Conservation (phyloP, 2,797 vertebrate species). For the Setipinna tenuifilis region DNA sequence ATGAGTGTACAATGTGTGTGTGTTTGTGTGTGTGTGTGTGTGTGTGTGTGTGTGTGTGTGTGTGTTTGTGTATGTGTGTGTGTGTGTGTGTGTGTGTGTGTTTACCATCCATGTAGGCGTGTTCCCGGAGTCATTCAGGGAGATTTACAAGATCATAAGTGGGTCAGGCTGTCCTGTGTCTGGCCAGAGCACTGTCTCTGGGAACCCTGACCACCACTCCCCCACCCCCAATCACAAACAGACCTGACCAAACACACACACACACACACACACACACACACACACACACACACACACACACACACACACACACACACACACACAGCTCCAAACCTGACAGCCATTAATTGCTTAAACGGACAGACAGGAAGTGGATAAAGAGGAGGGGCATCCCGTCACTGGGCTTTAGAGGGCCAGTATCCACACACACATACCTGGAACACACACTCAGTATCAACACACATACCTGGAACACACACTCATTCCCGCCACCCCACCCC, state of each 20-base stretch:
- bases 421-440: too few relatives aligned
- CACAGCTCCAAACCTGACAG: neutral
- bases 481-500: too few relatives aligned
- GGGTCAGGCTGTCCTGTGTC: neutral
- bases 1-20: neutral
- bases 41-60: constrained; percentile 15
- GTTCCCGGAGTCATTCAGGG: constrained; percentile 4
- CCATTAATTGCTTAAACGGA: too few relatives aligned
- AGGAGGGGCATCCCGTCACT: too few relatives aligned
- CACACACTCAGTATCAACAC: too few relatives aligned
- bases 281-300: constrained; percentile 31
- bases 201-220: neutral
- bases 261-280: neutral
- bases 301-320: neutral
- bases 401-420: too few relatives aligned
- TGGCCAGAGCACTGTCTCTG: neutral
- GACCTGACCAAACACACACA: neutral
- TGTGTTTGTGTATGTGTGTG: neutral
- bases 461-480: too few relatives aligned
- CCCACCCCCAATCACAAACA: neutral
- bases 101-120: neutral
- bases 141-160: constrained; percentile 9
- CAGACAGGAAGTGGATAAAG: too few relatives aligned
- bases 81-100: neutral
- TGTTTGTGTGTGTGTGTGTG: constrained; percentile 22